Evolutionary conservation across 1,140 invertebrate genomes (phyloP).

Genomic region (Gryllus bimaculatus): DNA sequence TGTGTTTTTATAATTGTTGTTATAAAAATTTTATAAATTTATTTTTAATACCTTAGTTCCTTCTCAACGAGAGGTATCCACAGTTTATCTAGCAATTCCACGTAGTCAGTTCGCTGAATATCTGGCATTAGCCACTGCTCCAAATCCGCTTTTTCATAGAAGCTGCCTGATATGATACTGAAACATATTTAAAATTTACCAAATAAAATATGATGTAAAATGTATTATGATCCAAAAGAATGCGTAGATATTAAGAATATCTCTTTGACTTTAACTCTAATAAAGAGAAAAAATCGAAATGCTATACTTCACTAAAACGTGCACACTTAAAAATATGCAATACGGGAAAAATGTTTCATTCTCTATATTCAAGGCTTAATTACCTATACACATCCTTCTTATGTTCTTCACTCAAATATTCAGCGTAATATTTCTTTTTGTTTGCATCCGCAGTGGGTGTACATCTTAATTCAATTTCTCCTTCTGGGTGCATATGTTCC

Average conservation of each 20-base stretch:
- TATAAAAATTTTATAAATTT: no score
- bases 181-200: background rate
- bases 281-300: no score
- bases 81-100: slow-evolving; percentile 48
- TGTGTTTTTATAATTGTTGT: no score
- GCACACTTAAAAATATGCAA: no score
- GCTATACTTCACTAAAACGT: no score
- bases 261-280: background rate
- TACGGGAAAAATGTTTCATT: no score
- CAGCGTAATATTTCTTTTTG: background rate
- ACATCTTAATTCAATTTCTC: slow-evolving; percentile 24
- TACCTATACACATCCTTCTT: slow-evolving; percentile 2
- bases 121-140: slow-evolving; percentile 62
- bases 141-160: slow-evolving; percentile 73
- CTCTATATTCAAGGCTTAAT: no score
- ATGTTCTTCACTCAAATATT: background rate
- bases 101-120: slow-evolving; percentile 54
- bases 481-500: slow-evolving; percentile 40
- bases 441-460: background rate
- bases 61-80: slow-evolving; percentile 57
- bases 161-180: slow-evolving; percentile 73
- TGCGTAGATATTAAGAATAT: background rate
- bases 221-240: background rate
- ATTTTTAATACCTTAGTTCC: slow-evolving; percentile 35
- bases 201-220: background rate